Evolutionary conservation across 2,888 invertebrate species (phyloP).

Genomic region (Drosophila lacicola): DNA sequence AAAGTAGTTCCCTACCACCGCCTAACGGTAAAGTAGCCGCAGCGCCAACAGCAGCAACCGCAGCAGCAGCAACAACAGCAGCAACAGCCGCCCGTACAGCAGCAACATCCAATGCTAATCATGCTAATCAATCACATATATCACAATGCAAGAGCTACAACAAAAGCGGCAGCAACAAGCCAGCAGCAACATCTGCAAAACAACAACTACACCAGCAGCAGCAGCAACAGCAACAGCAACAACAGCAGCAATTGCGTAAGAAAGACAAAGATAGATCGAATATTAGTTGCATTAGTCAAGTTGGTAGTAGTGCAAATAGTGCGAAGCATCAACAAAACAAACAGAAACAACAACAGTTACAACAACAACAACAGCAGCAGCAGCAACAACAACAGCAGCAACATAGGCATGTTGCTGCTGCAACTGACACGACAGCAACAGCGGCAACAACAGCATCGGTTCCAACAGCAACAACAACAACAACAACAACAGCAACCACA

Average conservation of each 20-base stretch:
- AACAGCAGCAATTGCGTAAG: constrained; percentile 81
- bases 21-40: constrained; percentile 85
- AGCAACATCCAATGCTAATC: constrained; percentile 58
- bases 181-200: constrained; percentile 38
- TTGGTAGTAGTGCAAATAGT: constrained; percentile 70
- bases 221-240: constrained; percentile 49
- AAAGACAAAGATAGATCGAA: constrained; percentile 83
- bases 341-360: constrained; percentile 77
- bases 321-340: constrained; percentile 78
- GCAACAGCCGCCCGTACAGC: constrained; percentile 50
- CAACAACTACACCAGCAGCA: constrained; percentile 57
- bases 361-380: constrained; percentile 53
- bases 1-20: constrained; percentile 88
- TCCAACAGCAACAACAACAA: constrained; percentile 46
- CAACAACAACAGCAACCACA: constrained; percentile 39
- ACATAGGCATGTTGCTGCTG: constrained; percentile 33
- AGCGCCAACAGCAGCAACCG: constrained; percentile 66
- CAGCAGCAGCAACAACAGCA: constrained; percentile 48
- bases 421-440: constrained; percentile 24
- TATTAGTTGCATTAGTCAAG: constrained; percentile 72
- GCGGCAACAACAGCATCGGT: constrained; percentile 39
- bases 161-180: constrained; percentile 41
- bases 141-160: constrained; percentile 69
- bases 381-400: constrained; percentile 43
- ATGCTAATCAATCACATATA: constrained; percentile 83